These are phyloP conservation scores for Limanda limanda DNA, from an alignment of 2,113 vertebrate genomes.

Conservation along the genomic window DNA sequence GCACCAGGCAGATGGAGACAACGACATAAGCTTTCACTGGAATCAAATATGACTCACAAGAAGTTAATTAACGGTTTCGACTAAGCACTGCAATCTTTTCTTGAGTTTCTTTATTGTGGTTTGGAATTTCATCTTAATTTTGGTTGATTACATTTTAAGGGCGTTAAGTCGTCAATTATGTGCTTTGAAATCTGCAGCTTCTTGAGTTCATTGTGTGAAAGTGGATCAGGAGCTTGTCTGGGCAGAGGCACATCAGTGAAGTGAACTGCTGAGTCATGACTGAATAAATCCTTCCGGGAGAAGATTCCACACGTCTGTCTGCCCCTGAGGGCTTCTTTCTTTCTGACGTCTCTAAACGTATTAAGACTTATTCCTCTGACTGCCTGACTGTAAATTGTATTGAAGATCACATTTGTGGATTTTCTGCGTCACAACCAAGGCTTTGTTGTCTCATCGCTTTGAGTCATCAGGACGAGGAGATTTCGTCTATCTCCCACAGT, in stretches of 20 bases:
- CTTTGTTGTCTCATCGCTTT: neutral
- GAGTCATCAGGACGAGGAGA: neutral
- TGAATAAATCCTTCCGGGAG: slow-evolving; percentile 19
- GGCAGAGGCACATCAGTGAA: slow-evolving; percentile 25
- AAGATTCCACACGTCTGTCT: slow-evolving; percentile 25
- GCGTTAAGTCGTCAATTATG: neutral
- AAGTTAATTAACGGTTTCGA: slow-evolving; percentile 11
- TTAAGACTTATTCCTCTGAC: neutral
- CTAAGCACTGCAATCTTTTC: neutral
- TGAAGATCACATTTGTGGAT: neutral
- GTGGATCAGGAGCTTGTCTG: slow-evolving; percentile 32
- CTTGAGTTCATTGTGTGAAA: neutral
- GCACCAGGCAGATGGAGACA: slow-evolving; percentile 4
- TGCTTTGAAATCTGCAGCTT: neutral
- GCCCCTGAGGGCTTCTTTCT: slow-evolving; percentile 1
- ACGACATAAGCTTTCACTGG: slow-evolving; percentile 11
- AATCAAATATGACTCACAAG: neutral
- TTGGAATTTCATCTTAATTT: neutral
- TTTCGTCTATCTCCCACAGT: neutral
- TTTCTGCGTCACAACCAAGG: neutral
- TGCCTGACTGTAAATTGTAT: neutral
- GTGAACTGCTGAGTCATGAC: slow-evolving; percentile 42
- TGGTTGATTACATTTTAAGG: neutral
- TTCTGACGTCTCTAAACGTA: neutral
- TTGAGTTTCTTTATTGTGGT: neutral